Evolutionary conservation across 2,888 invertebrate genomes (phyloP).

Genomic region (Leptinotarsa haldemani): DNA sequence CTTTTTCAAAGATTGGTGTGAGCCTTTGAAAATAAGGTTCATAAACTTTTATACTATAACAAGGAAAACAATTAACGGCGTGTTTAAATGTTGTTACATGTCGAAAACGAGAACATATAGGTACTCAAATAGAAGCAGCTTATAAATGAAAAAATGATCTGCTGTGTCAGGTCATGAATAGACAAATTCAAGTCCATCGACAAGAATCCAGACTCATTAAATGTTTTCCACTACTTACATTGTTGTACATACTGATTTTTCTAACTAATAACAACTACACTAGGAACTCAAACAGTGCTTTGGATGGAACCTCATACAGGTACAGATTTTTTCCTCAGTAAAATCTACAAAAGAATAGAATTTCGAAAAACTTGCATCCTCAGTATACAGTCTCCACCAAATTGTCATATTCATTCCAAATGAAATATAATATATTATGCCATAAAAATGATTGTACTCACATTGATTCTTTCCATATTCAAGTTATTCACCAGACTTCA

Average conservation of each 20-base stretch:
- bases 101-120: no score
- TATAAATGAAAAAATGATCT: no score
- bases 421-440: neutral
- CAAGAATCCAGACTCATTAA: constrained; percentile 26
- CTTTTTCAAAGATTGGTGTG: no score
- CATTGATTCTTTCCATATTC: constrained; percentile 6
- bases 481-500: neutral
- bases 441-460: neutral
- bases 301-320: neutral
- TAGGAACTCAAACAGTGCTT: neutral
- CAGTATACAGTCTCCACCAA: neutral
- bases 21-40: no score
- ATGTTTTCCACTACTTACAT: constrained; percentile 45
- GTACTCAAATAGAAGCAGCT: no score
- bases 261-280: neutral
- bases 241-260: constrained; percentile 48
- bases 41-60: neutral
- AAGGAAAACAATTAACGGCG: no score
- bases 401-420: neutral
- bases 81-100: no score
- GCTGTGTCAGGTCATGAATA: no score
- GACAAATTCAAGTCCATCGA: neutral
- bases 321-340: neutral
- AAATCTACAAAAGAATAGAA: neutral
- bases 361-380: neutral